These are phyloP conservation scores for Montipora cactus DNA, from an alignment of 64 coral and sea anemone genomes.

Conservation along the genomic window DNA sequence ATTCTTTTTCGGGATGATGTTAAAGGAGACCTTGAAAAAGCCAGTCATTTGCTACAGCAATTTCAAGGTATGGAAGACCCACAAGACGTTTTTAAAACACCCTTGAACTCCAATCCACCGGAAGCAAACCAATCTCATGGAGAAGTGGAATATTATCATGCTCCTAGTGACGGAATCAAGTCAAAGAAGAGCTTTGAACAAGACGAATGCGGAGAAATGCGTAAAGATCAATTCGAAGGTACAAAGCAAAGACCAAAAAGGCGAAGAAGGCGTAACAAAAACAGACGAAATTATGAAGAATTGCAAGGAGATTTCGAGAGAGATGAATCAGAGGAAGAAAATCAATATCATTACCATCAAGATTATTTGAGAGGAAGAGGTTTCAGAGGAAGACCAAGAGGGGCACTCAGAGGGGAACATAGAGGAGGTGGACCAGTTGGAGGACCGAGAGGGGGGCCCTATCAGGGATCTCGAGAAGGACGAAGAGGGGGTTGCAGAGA, in stretches of 20 bases:
- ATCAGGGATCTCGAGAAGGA: background rate
- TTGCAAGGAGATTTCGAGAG: background rate
- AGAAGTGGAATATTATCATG: background rate
- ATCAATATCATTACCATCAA: background rate
- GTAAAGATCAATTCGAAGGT: background rate
- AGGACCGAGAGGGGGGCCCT: background rate
- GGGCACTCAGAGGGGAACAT: background rate
- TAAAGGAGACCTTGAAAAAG: slow-evolving; percentile 34
- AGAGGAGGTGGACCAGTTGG: background rate
- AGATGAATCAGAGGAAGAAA: background rate
- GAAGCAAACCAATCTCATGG: background rate
- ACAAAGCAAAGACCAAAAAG: background rate
- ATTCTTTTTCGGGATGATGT: slow-evolving; percentile 66
- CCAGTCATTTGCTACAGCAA: slow-evolving; percentile 25
- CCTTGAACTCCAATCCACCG: background rate
- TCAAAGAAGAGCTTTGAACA: background rate
- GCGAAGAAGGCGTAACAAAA: slow-evolving; percentile 4
- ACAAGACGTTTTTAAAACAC: background rate
- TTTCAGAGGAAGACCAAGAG: slow-evolving; percentile 15
- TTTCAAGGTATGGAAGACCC: slow-evolving; percentile 59
- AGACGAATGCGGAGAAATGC: background rate
- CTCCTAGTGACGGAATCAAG: too few species aligned
- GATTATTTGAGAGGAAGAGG: background rate
- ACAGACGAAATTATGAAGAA: background rate
- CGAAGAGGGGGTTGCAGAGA: background rate